Evolutionary conservation across 2,888 invertebrate species (phyloP).

Genomic region (Xylota sylvarum): DNA sequence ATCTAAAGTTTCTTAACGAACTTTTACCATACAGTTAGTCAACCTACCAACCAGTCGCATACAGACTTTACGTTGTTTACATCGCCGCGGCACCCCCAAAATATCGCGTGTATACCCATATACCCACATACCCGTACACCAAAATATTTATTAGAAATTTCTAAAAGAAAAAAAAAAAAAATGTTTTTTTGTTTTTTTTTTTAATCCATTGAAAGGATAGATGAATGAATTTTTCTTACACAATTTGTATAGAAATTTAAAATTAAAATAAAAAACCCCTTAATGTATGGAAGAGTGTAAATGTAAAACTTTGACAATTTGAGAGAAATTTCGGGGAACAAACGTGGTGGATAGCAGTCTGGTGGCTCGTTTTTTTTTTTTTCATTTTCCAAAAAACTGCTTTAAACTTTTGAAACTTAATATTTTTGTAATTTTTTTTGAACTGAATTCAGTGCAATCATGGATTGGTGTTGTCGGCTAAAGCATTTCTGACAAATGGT

Average conservation of each 20-base stretch:
- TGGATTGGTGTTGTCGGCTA: neutral
- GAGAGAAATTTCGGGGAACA: constrained; percentile 6
- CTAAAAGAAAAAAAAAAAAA: no score
- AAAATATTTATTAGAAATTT: constrained; percentile 15
- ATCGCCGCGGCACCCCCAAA: constrained; percentile 63
- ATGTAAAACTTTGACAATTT: neutral
- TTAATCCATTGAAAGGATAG: neutral
- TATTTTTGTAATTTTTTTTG: neutral
- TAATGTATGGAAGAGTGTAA: neutral
- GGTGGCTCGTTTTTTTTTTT: neutral
- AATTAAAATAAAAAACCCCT: constrained; percentile 6
- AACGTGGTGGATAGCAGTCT: constrained; percentile 1
- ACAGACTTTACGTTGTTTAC: constrained; percentile 67
- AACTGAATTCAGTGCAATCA: neutral
- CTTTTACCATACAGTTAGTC: constrained; percentile 42
- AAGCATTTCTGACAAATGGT: neutral
- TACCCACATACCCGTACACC: constrained; percentile 17
- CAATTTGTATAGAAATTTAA: no score
- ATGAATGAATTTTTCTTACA: neutral
- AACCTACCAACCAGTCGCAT: constrained; percentile 65
- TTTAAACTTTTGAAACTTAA: constrained; percentile 2
- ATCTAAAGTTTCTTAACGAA: constrained; percentile 21
- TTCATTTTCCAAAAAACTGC: neutral
- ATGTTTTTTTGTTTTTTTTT: neutral
- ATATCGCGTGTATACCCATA: constrained; percentile 42